phyloP scores from a whole-genome alignment of 35 echinoderm and acorn worm species.

The Hemicentrotus pulcherrimus region DNA sequence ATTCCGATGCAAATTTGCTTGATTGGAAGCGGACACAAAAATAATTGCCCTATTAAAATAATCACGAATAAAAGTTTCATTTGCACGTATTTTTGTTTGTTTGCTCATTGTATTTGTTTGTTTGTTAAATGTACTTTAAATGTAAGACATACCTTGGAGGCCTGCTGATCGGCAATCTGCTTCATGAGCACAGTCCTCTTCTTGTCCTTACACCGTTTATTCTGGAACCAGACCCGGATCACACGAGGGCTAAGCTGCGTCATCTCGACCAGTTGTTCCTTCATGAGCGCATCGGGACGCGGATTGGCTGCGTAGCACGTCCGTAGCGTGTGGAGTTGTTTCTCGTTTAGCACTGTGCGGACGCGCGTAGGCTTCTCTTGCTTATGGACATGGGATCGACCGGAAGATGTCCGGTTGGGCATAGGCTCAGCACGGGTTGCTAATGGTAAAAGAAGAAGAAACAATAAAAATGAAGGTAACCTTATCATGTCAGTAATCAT shows the following conservation, averaged over 20 bases:
- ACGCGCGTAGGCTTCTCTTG: constrained; percentile 98
- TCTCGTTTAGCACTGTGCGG: constrained; percentile 96
- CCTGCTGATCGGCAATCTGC: constrained; percentile 91
- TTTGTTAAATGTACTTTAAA: neutral
- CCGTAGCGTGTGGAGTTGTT: constrained; percentile 95
- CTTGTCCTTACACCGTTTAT: constrained; percentile 99
- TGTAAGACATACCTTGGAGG: constrained; percentile 69
- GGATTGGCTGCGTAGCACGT: constrained; percentile 98
- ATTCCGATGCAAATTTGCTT: too few species aligned
- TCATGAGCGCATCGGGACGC: constrained; percentile 96
- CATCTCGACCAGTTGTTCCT: constrained; percentile 99
- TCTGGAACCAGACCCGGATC: constrained; percentile 98
- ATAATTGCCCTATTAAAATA: too few species aligned
- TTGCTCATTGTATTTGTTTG: neutral
- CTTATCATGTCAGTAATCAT: neutral
- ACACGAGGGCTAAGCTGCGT: constrained; percentile 90
- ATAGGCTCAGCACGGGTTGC: constrained; percentile 64
- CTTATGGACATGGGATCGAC: constrained; percentile 87
- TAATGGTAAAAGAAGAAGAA: neutral
- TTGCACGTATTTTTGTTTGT: neutral
- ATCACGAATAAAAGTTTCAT: neutral
- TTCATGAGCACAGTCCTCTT: constrained; percentile 85
- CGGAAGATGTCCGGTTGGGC: constrained; percentile 76
- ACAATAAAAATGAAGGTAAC: neutral
- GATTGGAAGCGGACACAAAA: too few species aligned